These are phyloP conservation scores for Cheilosia grossa DNA, from an alignment of 2,888 invertebrate species.

Conservation along the genomic window DNA sequence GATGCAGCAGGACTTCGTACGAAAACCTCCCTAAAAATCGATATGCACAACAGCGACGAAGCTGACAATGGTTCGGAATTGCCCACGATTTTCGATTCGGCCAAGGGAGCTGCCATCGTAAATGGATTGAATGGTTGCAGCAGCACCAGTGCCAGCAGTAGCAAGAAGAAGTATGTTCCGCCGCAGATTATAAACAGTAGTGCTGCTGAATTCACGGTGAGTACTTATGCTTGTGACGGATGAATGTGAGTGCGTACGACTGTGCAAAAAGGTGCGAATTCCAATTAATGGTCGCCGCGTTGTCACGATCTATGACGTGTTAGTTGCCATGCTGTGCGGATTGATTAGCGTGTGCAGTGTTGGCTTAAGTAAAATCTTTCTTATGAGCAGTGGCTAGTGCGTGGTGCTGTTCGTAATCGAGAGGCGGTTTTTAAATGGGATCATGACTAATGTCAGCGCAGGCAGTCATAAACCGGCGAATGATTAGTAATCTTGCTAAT, in stretches of 20 bases:
- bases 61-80: slow-evolving; percentile 52
- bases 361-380: no score
- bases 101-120: slow-evolving; percentile 40
- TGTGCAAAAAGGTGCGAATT: slow-evolving; percentile 14
- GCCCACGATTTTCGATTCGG: slow-evolving; percentile 39
- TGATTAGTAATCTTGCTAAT: slow-evolving; percentile 17
- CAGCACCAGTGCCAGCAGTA: slow-evolving; percentile 33
- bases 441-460: slow-evolving; percentile 37
- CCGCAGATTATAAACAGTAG: slow-evolving; percentile 68
- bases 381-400: neutral
- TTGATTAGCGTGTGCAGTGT: slow-evolving; percentile 3
- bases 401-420: neutral
- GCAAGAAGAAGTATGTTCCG: slow-evolving; percentile 79
- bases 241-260: neutral
- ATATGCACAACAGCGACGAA: slow-evolving; percentile 58
- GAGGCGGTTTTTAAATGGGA: slow-evolving; percentile 8
- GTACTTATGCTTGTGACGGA: slow-evolving; percentile 15
- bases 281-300: slow-evolving; percentile 2
- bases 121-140: slow-evolving; percentile 34
- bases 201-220: slow-evolving; percentile 67
- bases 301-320: slow-evolving; percentile 21
- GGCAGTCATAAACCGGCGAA: slow-evolving; percentile 9
- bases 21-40: slow-evolving; percentile 49
- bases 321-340: neutral
- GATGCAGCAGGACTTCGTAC: slow-evolving; percentile 60